Evolutionary conservation across 2,888 invertebrate genomes (phyloP).

Genomic region (Rhaphigaster nebulosa): DNA sequence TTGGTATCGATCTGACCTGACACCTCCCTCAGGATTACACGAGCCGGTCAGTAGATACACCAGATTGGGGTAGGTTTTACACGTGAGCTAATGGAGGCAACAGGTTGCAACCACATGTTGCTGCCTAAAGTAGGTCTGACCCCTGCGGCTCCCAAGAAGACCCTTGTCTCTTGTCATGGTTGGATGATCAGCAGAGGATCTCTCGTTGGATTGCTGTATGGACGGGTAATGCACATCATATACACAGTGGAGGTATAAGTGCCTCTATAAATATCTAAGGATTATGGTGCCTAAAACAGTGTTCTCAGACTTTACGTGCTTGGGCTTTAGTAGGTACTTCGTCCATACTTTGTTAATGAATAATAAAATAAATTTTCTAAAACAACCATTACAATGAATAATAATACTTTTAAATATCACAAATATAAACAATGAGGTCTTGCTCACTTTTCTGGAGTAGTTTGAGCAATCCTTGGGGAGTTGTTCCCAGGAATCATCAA

Average conservation of each 20-base stretch:
- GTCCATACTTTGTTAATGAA: too few species aligned
- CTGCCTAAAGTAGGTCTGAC: neutral
- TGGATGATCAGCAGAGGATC: neutral
- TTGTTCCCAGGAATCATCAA: too few species aligned
- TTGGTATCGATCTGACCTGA: neutral
- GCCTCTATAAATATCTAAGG: neutral
- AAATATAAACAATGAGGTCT: too few species aligned
- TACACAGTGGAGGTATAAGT: too few species aligned
- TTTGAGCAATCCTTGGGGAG: too few species aligned
- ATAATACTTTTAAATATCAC: too few species aligned
- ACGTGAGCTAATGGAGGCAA: conserved; percentile 39
- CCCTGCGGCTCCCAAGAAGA: neutral
- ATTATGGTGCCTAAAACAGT: neutral
- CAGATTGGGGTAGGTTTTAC: conserved; percentile 37
- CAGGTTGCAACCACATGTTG: conserved; percentile 45
- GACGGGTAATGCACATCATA: neutral
- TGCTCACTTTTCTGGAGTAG: too few species aligned
- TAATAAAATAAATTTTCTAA: too few species aligned
- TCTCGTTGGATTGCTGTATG: neutral
- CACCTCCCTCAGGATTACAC: neutral
- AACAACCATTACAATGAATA: too few species aligned
- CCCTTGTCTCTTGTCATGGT: conserved; percentile 11
- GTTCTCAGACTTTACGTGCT: neutral
- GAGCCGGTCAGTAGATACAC: neutral
- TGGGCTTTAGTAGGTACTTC: too few species aligned